Evolutionary conservation across 2,888 invertebrate genomes (phyloP).

Genomic region (Ormyrus labotus): DNA sequence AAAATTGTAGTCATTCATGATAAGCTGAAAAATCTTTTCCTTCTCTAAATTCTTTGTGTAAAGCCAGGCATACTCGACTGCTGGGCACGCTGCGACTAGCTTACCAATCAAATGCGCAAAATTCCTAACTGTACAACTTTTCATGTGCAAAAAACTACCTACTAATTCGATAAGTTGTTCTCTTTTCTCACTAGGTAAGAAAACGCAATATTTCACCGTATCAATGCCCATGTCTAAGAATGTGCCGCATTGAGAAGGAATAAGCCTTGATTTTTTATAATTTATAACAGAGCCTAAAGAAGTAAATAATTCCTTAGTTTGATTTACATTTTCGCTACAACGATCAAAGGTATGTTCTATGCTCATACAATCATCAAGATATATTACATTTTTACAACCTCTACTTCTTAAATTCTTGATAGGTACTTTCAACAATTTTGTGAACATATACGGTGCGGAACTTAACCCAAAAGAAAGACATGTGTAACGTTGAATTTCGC

Average conservation of each 20-base stretch:
- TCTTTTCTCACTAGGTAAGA: background rate
- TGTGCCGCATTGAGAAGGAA: constrained; percentile 7
- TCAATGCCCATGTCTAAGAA: constrained; percentile 18
- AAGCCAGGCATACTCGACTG: constrained; percentile 32
- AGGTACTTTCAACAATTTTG: too few relatives aligned
- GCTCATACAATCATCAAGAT: too few relatives aligned
- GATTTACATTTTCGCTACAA: background rate
- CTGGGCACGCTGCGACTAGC: constrained; percentile 26
- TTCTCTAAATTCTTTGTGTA: constrained; percentile 36
- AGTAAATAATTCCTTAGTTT: background rate
- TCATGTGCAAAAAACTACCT: background rate
- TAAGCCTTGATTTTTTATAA: background rate
- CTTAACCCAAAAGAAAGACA: too few relatives aligned
- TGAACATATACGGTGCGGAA: too few relatives aligned
- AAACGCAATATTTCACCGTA: background rate
- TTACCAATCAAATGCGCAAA: constrained; percentile 30
- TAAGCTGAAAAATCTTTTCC: constrained; percentile 10
- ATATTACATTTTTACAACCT: too few relatives aligned
- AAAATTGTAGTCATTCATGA: constrained; percentile 10
- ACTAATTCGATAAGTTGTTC: background rate
- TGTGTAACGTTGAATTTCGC: too few relatives aligned
- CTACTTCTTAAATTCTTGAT: too few relatives aligned
- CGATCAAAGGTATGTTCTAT: too few relatives aligned
- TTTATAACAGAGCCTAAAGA: constrained; percentile 7
- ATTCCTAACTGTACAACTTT: constrained; percentile 14